Evolutionary conservation across 2,113 vertebrate genomes (phyloP), one percentile per base, ranked within the genome.

Genomic region (Tenebrosternarchus preto): DNA sequence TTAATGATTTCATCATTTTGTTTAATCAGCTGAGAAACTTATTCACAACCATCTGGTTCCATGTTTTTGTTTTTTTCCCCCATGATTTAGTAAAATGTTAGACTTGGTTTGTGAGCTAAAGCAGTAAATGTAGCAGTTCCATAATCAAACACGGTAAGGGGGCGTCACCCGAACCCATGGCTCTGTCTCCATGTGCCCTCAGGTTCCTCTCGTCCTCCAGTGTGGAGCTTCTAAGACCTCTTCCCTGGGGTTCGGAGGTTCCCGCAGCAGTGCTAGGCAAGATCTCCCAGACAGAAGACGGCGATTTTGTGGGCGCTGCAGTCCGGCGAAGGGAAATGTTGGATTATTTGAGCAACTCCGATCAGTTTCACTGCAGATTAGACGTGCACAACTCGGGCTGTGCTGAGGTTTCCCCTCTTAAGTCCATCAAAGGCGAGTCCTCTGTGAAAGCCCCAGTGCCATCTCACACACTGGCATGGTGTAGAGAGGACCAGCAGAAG

Each of bases 331-430:
- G 90, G 89, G 88, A 93, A 92, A 91, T 91, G 92, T 90, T 88
- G 91, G 92, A 93, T 93, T 92, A 92, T 93, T 92, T 92, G 91
- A 90, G 91, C 92, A 91, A 89, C 90, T 90, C 88, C 87, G 89
- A 92, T 92, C 91, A 86, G 91, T 92, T 93, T 90, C 92, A 89
- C 88, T 86, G 57, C 90, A 91, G 92, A 90, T 92, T 91, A 90
- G 85, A 87, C 57, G 87, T 82, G 88, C 86, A 89, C 87, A 87
- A 83, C 86, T 86, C 88, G 88, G 88, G 88, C 76, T 20, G 46
- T 25, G 27, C 69, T 20, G 73, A 89, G 90, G 90, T 90, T 90
- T 89, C 86, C 87, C 88, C 50, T 86, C 73, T 43, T 67, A 89
- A 91, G 87, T 91, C 90, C 89, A 89, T 91, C 92, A 92, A 91